phyloP scores from a whole-genome alignment of 1,140 invertebrate species.

The Philopotamus ludificatus region DNA sequence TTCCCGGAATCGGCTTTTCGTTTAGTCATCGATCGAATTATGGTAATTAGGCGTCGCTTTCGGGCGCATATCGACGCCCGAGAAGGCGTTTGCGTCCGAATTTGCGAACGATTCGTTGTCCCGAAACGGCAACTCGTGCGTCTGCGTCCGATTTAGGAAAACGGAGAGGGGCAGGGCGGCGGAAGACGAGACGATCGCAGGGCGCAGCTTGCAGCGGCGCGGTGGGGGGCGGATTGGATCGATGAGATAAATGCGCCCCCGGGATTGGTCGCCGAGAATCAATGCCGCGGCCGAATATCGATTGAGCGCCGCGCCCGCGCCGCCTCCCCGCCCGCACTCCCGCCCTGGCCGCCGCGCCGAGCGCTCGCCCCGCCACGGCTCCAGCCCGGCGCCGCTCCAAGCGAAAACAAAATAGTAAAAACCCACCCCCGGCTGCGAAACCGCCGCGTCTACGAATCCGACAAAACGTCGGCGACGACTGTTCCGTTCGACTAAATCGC shows the following conservation, averaged over 20 bases:
- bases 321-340: constrained; percentile 7
- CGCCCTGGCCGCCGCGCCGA: background rate
- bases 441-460: background rate
- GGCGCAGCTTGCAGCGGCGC: constrained; percentile 16
- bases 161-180: background rate
- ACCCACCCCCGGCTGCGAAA: background rate
- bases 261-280: constrained; percentile 41
- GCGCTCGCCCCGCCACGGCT: background rate
- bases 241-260: constrained; percentile 43
- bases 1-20: too few relatives aligned
- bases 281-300: constrained; percentile 25
- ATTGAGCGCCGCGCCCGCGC: constrained; percentile 32
- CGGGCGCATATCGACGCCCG: too few relatives aligned
- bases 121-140: too few relatives aligned
- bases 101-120: too few relatives aligned
- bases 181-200: too few relatives aligned
- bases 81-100: too few relatives aligned
- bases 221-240: constrained; percentile 35
- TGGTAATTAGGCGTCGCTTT: too few relatives aligned
- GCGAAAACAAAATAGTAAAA: too few relatives aligned
- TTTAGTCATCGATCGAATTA: too few relatives aligned
- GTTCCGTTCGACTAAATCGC: too few relatives aligned
- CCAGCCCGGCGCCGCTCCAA: background rate
- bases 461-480: too few relatives aligned
- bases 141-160: background rate